Percentiles rank a stretch among this genome's conserved stretches.
These are phyloP conservation scores for Trichechus manatus DNA, from an alignment of 2,113 vertebrate species.

Conservation along the genomic window DNA sequence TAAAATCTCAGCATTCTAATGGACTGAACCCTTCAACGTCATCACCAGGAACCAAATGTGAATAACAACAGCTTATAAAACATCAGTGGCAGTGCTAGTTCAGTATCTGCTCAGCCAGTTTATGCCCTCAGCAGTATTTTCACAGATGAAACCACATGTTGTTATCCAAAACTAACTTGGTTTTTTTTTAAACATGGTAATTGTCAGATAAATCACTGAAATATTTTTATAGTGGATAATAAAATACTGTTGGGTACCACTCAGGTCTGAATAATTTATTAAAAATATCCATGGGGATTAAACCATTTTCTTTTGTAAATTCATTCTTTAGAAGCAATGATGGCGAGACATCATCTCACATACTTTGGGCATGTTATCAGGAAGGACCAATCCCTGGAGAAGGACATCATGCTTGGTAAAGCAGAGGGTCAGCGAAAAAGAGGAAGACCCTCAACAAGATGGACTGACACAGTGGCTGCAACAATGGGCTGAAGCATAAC, in stretches of 20 bases:
- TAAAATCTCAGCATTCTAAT: background rate
- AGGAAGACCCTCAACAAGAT: no score
- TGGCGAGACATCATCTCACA: no score
- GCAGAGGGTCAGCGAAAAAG: no score
- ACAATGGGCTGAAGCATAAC: no score
- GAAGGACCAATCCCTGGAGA: no score
- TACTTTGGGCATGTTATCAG: no score
- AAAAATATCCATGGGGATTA: slow-evolving; percentile 5
- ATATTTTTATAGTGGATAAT: slow-evolving; percentile 30
- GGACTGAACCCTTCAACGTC: background rate
- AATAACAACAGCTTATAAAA: background rate
- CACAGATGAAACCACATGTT: background rate
- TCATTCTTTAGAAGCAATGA: background rate
- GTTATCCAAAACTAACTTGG: slow-evolving; percentile 1
- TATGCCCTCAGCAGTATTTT: background rate
- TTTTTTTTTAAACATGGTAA: slow-evolving; percentile 44
- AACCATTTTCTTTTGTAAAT: slow-evolving; percentile 6
- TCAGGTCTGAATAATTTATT: slow-evolving; percentile 59
- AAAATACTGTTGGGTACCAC: slow-evolving; percentile 36
- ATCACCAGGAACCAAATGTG: background rate
- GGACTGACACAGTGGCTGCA: no score
- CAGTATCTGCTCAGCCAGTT: background rate
- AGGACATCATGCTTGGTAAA: no score
- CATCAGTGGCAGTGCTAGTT: background rate
- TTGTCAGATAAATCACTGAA: slow-evolving; percentile 44